These are phyloP conservation scores for Urocynchramus pylzowi DNA, from an alignment of 2,113 vertebrate species.

Conservation along the genomic window DNA sequence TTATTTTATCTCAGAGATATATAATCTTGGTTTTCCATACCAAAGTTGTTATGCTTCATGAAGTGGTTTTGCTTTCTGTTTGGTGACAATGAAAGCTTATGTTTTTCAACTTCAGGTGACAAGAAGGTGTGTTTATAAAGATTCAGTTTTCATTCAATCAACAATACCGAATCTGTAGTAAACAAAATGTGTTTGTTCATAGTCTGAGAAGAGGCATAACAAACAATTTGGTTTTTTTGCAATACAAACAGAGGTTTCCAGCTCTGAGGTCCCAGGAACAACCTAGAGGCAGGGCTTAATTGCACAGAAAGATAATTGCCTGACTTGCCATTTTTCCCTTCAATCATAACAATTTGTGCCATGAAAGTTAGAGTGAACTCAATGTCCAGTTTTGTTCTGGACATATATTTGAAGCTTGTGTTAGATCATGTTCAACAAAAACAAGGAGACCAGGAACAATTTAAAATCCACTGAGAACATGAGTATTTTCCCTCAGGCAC, in stretches of 20 bases:
- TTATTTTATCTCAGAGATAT: background rate
- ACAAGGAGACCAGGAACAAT: background rate
- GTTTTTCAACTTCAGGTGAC: background rate
- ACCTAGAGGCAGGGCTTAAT: background rate
- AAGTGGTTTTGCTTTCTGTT: background rate
- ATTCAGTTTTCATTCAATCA: background rate
- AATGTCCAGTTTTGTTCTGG: constrained; percentile 13
- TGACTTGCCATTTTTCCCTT: background rate
- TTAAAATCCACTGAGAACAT: background rate
- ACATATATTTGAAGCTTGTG: background rate
- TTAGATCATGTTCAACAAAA: constrained; percentile 26
- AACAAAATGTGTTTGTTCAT: background rate
- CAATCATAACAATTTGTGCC: constrained; percentile 14
- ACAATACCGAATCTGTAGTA: background rate
- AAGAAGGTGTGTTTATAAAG: background rate
- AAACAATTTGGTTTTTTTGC: background rate
- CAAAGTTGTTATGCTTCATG: background rate
- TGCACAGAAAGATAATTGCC: background rate
- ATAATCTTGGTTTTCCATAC: background rate
- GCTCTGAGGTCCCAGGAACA: background rate
- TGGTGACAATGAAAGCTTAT: background rate
- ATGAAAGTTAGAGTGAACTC: background rate
- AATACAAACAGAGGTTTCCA: background rate
- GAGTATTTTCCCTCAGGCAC: background rate
- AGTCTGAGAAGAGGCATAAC: background rate